Percentiles rank a stretch among this genome's conserved stretches.
Evolutionary conservation across 2,797 vertebrate species (phyloP).

Genomic region (Pangasius krempfi): DNA sequence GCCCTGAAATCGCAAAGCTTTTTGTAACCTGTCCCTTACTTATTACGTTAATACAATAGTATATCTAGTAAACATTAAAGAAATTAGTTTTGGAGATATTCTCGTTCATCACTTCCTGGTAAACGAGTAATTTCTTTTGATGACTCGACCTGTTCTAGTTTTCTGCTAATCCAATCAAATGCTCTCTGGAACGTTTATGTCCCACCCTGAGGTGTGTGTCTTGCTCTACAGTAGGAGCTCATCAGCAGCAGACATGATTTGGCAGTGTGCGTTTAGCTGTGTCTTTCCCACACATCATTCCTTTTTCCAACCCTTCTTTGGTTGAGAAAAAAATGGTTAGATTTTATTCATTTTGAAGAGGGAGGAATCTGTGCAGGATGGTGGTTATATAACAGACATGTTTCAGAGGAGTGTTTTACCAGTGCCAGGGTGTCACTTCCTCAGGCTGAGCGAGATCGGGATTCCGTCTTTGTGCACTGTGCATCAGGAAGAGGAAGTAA

Average conservation of each 20-base stretch:
- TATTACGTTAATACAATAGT: not conserved
- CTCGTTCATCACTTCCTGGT: no score
- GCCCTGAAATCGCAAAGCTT: not conserved
- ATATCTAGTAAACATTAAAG: not conserved
- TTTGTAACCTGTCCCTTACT: not conserved
- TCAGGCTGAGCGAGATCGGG: not conserved
- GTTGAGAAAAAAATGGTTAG: not conserved
- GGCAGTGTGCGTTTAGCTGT: not conserved
- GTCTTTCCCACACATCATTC: not conserved
- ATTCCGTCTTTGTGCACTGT: not conserved
- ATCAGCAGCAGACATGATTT: not conserved
- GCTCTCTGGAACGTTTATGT: not conserved
- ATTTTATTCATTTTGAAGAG: not conserved
- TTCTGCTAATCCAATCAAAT: no score
- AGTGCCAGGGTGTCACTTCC: not conserved
- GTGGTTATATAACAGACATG: not conserved
- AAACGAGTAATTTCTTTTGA: not conserved
- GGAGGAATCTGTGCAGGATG: not conserved
- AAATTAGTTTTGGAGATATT: no score
- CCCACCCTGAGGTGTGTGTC: not conserved
- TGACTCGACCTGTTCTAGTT: not conserved
- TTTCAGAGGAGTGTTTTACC: not conserved
- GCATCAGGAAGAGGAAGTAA: not conserved
- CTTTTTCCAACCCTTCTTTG: not conserved
- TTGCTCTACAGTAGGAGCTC: not conserved